Evolutionary conservation across 2,113 vertebrate genomes (phyloP), one percentile per base, ranked within the genome.

Genomic region (Spermophilus dauricus): DNA sequence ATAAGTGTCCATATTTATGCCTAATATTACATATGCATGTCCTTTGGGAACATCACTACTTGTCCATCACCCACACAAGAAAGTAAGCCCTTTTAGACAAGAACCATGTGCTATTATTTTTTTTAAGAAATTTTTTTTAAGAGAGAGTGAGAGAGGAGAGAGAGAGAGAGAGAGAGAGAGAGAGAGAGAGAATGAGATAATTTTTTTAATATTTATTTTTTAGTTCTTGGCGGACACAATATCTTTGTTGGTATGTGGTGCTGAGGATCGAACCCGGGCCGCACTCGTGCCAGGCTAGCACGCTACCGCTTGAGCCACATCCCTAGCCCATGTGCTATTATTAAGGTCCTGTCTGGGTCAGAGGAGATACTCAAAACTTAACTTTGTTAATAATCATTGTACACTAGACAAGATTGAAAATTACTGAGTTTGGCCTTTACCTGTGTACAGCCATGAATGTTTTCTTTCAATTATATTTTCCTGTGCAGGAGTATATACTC

Each of bases 401-500:
- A 24, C 39, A 28, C 26, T 91, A 89, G 48, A 69, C 4, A 88
- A 63, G n/a, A 78, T 8, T 77, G 18, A 80, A 76, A 69, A 85
- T 70, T 72, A n/a, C 17, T 92, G 16, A 18, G 8, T 83, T 94
- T 89, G 70, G n/a, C 28, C 14, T 42, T 37, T 86, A 32, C 1
- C 10, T 93, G 26, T 93, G 7, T 30, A 76, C n/a, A 89, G 18
- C 4, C 2, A 91, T 69, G 83, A 67, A 77, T 53, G 2, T 86
- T 91, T 93, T 51, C 6, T 75, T 86, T 8, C 22, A 70, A 80
- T 16, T 95, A 83, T 70, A 39, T 53, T 84, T 95, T 83, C 91
- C 73, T 82, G 1, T 39, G 42, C 39, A 80, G 42, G 11, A 89
- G 7, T 86, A 48, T 72, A 22, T 37, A 39, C 20, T 82, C 70